Evolutionary conservation across 2,113 vertebrate species (phyloP), one percentile per base, ranked within the genome.

Genomic region (Serilophus lunatus): DNA sequence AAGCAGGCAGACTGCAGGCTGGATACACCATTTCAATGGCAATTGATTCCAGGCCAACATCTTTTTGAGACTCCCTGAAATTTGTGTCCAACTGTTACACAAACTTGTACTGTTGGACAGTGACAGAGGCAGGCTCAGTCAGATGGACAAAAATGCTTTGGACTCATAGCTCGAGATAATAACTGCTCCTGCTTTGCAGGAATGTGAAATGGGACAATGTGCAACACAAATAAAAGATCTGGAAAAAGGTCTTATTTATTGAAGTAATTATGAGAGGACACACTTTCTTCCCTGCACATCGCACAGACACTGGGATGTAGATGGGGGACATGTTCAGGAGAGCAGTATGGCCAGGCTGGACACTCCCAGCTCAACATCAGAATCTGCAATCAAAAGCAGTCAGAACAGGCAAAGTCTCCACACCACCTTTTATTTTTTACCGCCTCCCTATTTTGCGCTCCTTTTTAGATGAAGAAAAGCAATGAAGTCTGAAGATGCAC

Each of bases 351-450:
- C 40, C 85, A 38, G 38, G 44, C 16, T 82, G 61, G 38, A 29
- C 40, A 18, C 17, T 69, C 63, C 44, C 86, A 86, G 59, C 49
- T 49, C 79, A 88, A 59, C 63, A 69, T 35, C 33, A 40, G 19
- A 54, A 50, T 10, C 65, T 26, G 47, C 15, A 40, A 4, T 10
- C 78, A 40, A 74, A 91, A 42, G 9, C 44, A 38, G 40, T 5
- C 36, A 74, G 23, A 94, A 56, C 0, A 50, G 47, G 35, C 40
- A 42, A 76, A 77, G 31, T 3, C 18, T 25, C 40, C 25, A 54
- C 10, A 51, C 7, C 0, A 2, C 5, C 4, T 36, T n/a, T 42
- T 22, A 5, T 25, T 61, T 33, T 56, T 38, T 18, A 8, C 3
- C 5, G 0, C 1, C 16, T 50, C 25, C 38, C 9, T 42, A 23